phyloP scores from a whole-genome alignment of 2,113 vertebrate species.

The Brevimyrus niger region DNA sequence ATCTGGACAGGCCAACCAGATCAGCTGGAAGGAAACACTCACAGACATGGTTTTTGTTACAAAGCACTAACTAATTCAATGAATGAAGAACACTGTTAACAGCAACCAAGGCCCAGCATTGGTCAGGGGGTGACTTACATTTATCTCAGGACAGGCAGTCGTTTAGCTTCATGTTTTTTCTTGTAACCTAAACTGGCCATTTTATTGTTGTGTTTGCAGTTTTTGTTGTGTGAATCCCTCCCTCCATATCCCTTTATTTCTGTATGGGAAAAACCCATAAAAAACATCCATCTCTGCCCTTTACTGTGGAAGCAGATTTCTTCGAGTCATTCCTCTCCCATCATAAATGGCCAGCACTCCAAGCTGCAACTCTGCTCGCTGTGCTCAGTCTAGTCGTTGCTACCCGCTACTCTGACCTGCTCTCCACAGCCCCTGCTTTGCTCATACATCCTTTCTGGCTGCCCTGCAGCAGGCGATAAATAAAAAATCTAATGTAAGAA shows the following conservation, averaged over 20 bases:
- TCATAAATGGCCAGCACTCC: neutral
- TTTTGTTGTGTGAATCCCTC: neutral
- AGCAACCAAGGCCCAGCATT: neutral
- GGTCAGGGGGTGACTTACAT: neutral
- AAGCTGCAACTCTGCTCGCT: neutral
- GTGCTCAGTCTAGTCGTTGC: neutral
- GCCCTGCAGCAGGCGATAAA: neutral
- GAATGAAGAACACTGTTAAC: neutral
- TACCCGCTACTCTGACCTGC: neutral
- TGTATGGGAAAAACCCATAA: neutral
- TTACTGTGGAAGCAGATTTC: neutral
- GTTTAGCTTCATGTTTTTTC: neutral
- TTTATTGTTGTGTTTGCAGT: neutral
- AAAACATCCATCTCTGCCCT: neutral
- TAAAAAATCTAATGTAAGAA: slow-evolving; percentile 25
- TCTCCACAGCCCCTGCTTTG: neutral
- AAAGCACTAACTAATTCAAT: neutral
- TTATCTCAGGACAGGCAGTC: neutral
- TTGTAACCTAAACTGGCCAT: neutral
- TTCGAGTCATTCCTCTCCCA: neutral
- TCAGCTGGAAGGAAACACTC: neutral
- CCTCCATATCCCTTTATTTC: neutral
- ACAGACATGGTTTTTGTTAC: neutral
- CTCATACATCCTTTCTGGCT: neutral
- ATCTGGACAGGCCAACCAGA: neutral